Conservation (phyloP, 2,113 vertebrate species). For the Eretmochelys imbricata region DNA sequence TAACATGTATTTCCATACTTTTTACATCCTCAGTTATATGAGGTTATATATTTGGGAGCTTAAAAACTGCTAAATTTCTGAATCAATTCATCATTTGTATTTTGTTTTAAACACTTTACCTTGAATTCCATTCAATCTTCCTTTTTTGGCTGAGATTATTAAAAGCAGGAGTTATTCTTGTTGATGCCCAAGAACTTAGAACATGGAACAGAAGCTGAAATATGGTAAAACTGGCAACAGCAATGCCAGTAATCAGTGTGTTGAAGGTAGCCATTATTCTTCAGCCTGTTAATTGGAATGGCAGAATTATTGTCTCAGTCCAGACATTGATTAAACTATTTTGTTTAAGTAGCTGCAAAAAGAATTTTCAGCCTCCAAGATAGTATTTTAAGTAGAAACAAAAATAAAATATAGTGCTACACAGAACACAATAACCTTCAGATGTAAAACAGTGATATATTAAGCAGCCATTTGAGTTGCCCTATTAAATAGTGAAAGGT, state of each 20-base stretch:
- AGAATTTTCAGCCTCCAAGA: not conserved
- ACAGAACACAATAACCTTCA: not conserved
- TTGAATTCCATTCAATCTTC: slow-evolving; percentile 99
- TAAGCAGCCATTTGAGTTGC: not conserved
- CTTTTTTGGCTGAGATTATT: slow-evolving; percentile 86
- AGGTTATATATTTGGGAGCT: not conserved
- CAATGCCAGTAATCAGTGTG: slow-evolving; percentile 80
- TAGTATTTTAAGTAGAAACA: not conserved
- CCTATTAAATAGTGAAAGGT: not conserved
- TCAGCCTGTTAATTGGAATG: slow-evolving; percentile 72
- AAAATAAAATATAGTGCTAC: not conserved
- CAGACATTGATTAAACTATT: not conserved
- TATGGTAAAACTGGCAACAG: slow-evolving; percentile 86
- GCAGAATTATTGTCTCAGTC: slow-evolving; percentile 24
- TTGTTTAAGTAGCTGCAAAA: not conserved
- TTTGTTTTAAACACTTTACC: slow-evolving; percentile 78
- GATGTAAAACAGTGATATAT: not conserved
- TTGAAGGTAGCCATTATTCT: slow-evolving; percentile 90
- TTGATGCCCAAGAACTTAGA: slow-evolving; percentile 90
- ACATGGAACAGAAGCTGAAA: slow-evolving; percentile 94
- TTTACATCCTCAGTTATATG: not conserved
- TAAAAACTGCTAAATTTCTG: not conserved
- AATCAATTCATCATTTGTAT: not conserved
- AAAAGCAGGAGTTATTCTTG: slow-evolving; percentile 86
- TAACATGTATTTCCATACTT: not conserved